Conservation (phyloP, 2,888 invertebrate species). For the Xanthorhoe spadicearia region DNA sequence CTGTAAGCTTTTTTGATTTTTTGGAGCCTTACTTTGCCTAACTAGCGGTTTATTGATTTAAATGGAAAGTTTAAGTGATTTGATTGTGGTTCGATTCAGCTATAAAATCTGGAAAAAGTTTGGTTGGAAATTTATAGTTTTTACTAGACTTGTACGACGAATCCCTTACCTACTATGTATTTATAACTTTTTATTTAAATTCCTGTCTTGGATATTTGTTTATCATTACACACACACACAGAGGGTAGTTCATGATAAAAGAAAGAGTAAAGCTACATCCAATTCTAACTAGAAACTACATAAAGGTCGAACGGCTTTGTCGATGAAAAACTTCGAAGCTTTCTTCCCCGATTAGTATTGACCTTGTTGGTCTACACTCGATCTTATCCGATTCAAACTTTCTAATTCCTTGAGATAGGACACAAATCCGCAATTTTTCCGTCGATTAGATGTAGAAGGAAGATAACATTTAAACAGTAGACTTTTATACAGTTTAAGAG, state of each 20-base stretch:
- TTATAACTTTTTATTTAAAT: no score
- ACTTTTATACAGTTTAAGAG: slow-evolving; percentile 37
- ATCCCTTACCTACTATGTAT: no score
- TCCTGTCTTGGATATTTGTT: no score
- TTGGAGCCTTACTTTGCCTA: no score
- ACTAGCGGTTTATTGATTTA: no score
- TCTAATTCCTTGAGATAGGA: slow-evolving; percentile 29
- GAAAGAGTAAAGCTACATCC: background rate
- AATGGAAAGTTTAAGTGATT: no score
- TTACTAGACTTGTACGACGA: no score
- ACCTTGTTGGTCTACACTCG: slow-evolving; percentile 9
- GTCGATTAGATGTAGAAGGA: slow-evolving; percentile 36
- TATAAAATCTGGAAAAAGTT: no score
- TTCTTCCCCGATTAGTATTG: slow-evolving; percentile 8
- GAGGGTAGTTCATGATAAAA: background rate
- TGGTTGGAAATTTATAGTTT: no score
- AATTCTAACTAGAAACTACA: background rate
- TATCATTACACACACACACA: no score
- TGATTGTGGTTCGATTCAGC: no score
- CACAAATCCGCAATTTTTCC: slow-evolving; percentile 39
- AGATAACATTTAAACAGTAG: slow-evolving; percentile 40
- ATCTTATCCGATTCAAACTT: slow-evolving; percentile 32
- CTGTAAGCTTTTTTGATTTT: no score
- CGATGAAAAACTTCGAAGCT: background rate
- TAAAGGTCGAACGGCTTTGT: background rate